Percentiles rank a stretch among this genome's conserved stretches.
Conservation (phyloP, 1,140 invertebrate species). For the Ostrea denselamellosa region DNA sequence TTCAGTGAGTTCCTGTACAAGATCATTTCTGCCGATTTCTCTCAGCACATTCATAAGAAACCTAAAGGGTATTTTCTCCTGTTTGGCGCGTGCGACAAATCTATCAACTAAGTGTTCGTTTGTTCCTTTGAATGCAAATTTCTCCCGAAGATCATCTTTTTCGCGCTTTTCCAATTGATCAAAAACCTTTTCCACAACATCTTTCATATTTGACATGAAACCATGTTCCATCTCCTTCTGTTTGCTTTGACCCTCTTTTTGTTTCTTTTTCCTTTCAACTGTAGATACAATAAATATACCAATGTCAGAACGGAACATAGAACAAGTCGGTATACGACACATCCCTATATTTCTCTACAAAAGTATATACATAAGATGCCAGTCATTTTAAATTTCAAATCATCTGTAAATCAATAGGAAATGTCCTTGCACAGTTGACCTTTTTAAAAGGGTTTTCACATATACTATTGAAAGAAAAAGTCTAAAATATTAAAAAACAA, state of each 20-base stretch:
- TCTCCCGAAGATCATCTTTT: neutral
- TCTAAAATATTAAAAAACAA: too few relatives aligned
- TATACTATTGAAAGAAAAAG: too few relatives aligned
- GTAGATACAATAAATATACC: neutral
- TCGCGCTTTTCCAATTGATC: neutral
- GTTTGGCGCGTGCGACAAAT: neutral
- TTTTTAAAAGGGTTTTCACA: too few relatives aligned
- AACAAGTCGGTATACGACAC: too few relatives aligned
- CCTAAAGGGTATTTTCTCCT: neutral
- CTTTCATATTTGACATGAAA: neutral
- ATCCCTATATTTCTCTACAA: too few relatives aligned
- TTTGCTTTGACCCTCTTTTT: neutral
- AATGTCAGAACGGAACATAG: too few relatives aligned
- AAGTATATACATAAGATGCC: too few relatives aligned
- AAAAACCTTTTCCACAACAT: neutral
- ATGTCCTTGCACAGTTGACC: too few relatives aligned
- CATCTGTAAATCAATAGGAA: too few relatives aligned
- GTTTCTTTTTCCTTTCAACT: neutral
- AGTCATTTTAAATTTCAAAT: too few relatives aligned
- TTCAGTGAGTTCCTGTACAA: neutral
- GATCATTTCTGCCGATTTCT: neutral
- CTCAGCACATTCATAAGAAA: neutral
- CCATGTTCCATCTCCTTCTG: neutral
- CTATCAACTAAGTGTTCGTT: neutral
- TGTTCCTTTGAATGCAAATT: neutral